Evolutionary conservation across 1,140 invertebrate genomes (phyloP).

Genomic region (Solen grandis): DNA sequence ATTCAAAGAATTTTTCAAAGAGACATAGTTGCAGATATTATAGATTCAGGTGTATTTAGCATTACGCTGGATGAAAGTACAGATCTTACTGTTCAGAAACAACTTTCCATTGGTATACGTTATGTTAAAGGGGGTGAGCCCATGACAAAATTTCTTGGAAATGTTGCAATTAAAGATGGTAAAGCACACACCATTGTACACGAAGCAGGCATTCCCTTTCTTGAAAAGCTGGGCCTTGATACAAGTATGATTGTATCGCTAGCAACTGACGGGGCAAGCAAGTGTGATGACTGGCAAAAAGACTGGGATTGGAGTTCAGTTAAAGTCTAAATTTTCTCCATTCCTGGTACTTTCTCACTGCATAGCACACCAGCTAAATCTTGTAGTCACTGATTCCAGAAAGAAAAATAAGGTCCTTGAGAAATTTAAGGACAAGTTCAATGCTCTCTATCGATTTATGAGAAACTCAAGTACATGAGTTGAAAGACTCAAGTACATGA

Average conservation of each 20-base stretch:
- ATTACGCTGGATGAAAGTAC: conserved; percentile 25
- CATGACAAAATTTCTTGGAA: too few relatives aligned
- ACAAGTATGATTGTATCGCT: background rate
- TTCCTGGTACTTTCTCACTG: conserved; percentile 25
- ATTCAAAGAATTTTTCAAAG: background rate
- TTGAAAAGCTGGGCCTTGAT: background rate
- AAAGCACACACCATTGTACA: background rate
- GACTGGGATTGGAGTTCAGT: conserved; percentile 8
- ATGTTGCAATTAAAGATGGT: too few relatives aligned
- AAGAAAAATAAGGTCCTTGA: conserved; percentile 33
- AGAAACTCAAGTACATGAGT: conserved; percentile 11
- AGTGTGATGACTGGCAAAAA: conserved; percentile 18
- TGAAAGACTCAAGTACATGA: conserved; percentile 9
- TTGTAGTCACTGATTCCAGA: conserved; percentile 21
- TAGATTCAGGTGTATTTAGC: background rate
- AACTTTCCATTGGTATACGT: conserved; percentile 1
- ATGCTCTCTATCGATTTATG: conserved; percentile 11
- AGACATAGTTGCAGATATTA: conserved; percentile 2
- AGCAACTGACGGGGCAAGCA: conserved; percentile 21
- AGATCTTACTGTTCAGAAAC: conserved; percentile 27
- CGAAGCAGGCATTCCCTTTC: background rate
- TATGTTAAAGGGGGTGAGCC: conserved; percentile 30
- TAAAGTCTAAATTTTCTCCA: conserved; percentile 9
- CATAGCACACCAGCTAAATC: conserved; percentile 11
- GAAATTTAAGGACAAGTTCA: conserved; percentile 37